Conservation (phyloP, 35 echinoderm and acorn worm species). For the Chiridota heheva region DNA sequence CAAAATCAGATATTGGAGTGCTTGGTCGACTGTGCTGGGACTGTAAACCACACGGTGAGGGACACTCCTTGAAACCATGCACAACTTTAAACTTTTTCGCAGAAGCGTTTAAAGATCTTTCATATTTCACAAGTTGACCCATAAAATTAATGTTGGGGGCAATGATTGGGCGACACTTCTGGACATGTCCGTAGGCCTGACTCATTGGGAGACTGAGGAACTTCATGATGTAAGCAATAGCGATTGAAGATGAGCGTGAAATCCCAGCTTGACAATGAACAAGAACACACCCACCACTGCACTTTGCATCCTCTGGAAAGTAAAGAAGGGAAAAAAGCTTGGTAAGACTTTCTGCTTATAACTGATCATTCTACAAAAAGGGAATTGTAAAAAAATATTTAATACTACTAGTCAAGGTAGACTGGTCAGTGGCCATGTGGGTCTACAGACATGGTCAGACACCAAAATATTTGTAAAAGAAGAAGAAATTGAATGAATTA, state of each 20-base stretch:
- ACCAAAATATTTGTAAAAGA: too few species aligned
- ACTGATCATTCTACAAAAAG: too few species aligned
- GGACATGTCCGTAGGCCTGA: conserved; percentile 87
- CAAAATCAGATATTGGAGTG: conserved; percentile 55
- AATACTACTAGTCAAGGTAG: too few species aligned
- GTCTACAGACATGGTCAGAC: too few species aligned
- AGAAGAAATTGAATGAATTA: too few species aligned
- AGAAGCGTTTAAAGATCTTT: conserved; percentile 48
- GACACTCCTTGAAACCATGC: background rate
- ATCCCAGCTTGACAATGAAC: conserved; percentile 95
- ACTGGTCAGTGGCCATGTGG: too few species aligned
- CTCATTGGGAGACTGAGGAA: conserved; percentile 72
- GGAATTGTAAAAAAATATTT: too few species aligned
- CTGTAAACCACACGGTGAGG: conserved; percentile 30
- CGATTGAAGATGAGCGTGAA: conserved; percentile 83
- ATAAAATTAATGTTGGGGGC: conserved; percentile 95
- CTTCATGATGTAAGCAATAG: conserved; percentile 98
- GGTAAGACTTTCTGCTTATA: too few species aligned
- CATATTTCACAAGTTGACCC: conserved; percentile 77
- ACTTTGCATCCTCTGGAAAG: conserved; percentile 75
- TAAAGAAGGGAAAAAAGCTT: conserved; percentile 36
- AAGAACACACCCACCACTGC: conserved; percentile 61
- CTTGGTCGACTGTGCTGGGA: conserved; percentile 52
- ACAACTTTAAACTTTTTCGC: conserved; percentile 10
- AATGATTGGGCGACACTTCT: conserved; percentile 79